Percentiles rank a stretch among this genome's conserved stretches.
Conservation (phyloP, 1,140 invertebrate species). For the Papilio dardanus region DNA sequence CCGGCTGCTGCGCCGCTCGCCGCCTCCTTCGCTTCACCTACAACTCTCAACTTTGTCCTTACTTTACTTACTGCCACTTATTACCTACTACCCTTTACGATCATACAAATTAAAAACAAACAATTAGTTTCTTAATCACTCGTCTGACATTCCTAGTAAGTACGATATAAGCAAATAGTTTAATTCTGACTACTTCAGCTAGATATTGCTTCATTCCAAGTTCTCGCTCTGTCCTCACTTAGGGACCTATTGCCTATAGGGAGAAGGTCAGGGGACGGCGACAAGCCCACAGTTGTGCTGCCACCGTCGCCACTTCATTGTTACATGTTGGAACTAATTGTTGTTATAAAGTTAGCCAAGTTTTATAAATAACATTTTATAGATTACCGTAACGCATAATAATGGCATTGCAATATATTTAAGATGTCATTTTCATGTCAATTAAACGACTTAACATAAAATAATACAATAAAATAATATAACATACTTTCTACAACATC, state of each 20-base stretch:
- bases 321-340: background rate
- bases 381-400: slow-evolving; percentile 17
- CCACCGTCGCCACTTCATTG: background rate
- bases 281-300: background rate
- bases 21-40: slow-evolving; percentile 55
- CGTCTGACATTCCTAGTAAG: background rate
- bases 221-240: background rate
- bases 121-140: background rate
- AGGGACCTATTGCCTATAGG: background rate
- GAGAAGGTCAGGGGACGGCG: background rate
- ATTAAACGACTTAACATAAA: slow-evolving; percentile 32
- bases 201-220: background rate
- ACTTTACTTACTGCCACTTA: slow-evolving; percentile 30
- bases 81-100: background rate
- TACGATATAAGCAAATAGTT: background rate
- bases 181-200: background rate
- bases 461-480: slow-evolving; percentile 20
- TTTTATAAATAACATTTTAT: slow-evolving; percentile 27
- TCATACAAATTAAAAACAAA: background rate
- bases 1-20: slow-evolving; percentile 51
- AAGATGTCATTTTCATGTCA: slow-evolving; percentile 35
- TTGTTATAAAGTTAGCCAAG: slow-evolving; percentile 13
- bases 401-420: slow-evolving; percentile 20
- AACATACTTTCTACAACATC: background rate
- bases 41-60: slow-evolving; percentile 38